A percentile compares a stretch with the other conserved stretches of the same genome.
These are phyloP conservation scores for Drosophila monieri DNA, from an alignment of 2,888 invertebrate species.

Conservation along the genomic window DNA sequence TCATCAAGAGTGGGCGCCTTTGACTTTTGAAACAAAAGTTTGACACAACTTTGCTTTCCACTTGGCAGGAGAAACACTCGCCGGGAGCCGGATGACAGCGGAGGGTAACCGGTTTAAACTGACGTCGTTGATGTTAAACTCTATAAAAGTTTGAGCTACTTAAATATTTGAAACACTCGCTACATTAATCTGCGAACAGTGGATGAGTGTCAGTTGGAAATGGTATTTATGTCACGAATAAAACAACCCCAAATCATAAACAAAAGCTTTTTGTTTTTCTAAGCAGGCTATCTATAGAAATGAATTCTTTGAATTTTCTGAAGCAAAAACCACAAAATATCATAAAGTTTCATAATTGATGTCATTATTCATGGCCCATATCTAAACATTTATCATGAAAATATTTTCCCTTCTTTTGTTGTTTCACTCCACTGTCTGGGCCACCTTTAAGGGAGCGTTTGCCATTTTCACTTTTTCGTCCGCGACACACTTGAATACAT, in stretches of 20 bases:
- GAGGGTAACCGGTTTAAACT: slow-evolving; percentile 22
- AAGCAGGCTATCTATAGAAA: not conserved
- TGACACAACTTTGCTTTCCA: slow-evolving; percentile 65
- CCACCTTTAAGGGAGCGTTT: slow-evolving; percentile 4
- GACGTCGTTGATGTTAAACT: slow-evolving; percentile 43
- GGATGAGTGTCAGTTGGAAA: slow-evolving; percentile 24
- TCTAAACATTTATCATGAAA: slow-evolving; percentile 16
- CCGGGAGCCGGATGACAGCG: slow-evolving; percentile 3
- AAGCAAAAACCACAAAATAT: not conserved
- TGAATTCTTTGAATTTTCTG: not conserved
- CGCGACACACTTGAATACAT: slow-evolving; percentile 17
- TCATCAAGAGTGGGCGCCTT: slow-evolving; percentile 68
- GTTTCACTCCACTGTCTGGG: slow-evolving; percentile 9
- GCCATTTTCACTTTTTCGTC: slow-evolving; percentile 19
- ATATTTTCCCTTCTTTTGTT: slow-evolving; percentile 16
- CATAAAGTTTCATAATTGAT: slow-evolving; percentile 25
- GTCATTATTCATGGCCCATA: slow-evolving; percentile 33
- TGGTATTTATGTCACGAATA: slow-evolving; percentile 15
- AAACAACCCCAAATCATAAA: not conserved
- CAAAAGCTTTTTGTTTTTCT: not conserved
- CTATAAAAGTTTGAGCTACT: slow-evolving; percentile 39
- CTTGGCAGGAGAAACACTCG: slow-evolving; percentile 27
- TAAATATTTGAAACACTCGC: slow-evolving; percentile 51
- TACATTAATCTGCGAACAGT: slow-evolving; percentile 43
- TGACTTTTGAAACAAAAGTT: slow-evolving; percentile 74